Conservation (phyloP, 2,113 vertebrate species). For the Psittacus erithacus region DNA sequence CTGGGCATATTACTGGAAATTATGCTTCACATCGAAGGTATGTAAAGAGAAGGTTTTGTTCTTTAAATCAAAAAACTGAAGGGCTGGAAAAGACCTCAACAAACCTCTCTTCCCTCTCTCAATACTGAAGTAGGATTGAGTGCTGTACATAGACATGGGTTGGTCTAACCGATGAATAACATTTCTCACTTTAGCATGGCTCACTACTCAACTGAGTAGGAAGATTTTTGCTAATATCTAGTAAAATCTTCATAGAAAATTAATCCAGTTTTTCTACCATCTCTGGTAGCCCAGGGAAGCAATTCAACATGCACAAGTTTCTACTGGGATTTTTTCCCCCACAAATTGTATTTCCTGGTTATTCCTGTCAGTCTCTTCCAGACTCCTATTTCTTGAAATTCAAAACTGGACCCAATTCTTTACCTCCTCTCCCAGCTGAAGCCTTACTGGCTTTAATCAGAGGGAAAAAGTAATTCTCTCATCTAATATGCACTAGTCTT, state of each 20-base stretch:
- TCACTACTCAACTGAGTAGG: background rate
- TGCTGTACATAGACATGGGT: fast-evolving
- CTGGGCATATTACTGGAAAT: constrained; percentile 98
- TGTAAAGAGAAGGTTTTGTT: background rate
- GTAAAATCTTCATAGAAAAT: background rate
- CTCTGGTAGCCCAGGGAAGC: background rate
- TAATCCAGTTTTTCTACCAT: background rate
- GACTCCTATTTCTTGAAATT: background rate
- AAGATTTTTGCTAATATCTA: background rate
- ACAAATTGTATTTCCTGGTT: background rate
- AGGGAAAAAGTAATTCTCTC: background rate
- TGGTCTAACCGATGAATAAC: background rate
- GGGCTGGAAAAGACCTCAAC: background rate
- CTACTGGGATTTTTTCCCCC: background rate
- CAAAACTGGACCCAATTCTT: background rate
- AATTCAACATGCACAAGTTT: background rate
- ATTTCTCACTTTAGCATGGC: background rate
- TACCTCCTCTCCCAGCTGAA: background rate
- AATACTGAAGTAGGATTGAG: background rate
- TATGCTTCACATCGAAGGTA: constrained; percentile 99
- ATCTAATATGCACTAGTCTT: background rate
- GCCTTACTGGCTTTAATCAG: background rate
- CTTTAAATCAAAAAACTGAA: background rate
- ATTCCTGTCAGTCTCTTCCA: background rate
- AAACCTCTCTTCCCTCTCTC: background rate